These are phyloP conservation scores for Tribolium madens DNA, from an alignment of 1,140 invertebrate species.

Conservation along the genomic window DNA sequence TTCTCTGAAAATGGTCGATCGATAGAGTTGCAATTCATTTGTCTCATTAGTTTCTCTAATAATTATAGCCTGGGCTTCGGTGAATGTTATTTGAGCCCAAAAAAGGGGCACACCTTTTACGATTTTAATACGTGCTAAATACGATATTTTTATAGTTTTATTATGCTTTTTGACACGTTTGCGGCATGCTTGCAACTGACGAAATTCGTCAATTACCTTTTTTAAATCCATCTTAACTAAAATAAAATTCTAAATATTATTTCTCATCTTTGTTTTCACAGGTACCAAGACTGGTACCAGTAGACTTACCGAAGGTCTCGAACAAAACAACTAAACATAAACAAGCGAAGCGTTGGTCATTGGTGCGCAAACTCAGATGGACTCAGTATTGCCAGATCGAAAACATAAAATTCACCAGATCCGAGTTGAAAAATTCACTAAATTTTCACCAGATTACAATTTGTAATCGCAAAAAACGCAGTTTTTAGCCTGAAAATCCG, in stretches of 20 bases:
- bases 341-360: too few species aligned
- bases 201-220: background rate
- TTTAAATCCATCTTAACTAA: background rate
- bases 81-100: conserved; percentile 5
- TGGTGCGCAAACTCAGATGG: too few species aligned
- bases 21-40: background rate
- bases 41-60: conserved; percentile 3
- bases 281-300: background rate
- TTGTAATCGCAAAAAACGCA: too few species aligned
- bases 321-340: background rate
- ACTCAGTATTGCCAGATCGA: too few species aligned
- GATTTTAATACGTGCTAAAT: conserved; percentile 9
- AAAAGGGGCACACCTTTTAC: background rate
- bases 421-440: too few species aligned
- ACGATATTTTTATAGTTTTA: conserved; percentile 12
- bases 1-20: background rate
- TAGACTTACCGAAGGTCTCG: background rate
- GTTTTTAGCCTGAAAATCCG: too few species aligned
- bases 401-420: too few species aligned
- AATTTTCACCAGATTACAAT: too few species aligned
- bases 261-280: conserved; percentile 1
- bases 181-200: conserved; percentile 2
- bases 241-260: too few species aligned
- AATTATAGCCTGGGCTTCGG: conserved; percentile 9
- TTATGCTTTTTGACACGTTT: conserved; percentile 2